Conservation (phyloP, 2,888 invertebrate species). For the Trisateles emortualis region DNA sequence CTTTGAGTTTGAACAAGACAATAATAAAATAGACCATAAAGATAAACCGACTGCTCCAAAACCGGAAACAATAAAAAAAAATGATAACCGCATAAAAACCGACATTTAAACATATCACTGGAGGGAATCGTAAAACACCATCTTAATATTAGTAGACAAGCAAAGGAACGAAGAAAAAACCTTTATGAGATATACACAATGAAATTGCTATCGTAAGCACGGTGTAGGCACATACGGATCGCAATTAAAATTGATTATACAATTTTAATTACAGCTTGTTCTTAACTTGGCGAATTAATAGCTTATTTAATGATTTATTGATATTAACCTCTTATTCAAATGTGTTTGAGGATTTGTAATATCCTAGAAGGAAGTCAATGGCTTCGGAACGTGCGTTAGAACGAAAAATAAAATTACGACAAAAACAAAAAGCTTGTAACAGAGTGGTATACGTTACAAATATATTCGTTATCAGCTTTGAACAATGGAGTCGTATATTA, state of each 20-base stretch:
- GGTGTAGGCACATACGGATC: slow-evolving; percentile 17
- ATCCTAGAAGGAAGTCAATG: slow-evolving; percentile 24
- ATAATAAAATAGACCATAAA: slow-evolving; percentile 53
- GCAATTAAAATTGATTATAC: slow-evolving; percentile 42
- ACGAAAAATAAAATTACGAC: background rate
- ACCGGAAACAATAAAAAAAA: slow-evolving; percentile 54
- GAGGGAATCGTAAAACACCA: slow-evolving; percentile 48
- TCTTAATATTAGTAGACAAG: slow-evolving; percentile 37
- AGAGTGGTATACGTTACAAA: background rate
- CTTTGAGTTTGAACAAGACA: slow-evolving; percentile 36
- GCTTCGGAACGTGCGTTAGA: slow-evolving; percentile 3
- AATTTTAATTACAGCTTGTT: slow-evolving; percentile 41
- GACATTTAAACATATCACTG: slow-evolving; percentile 46
- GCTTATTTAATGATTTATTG: slow-evolving; percentile 40
- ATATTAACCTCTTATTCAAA: slow-evolving; percentile 30
- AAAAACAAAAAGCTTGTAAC: background rate
- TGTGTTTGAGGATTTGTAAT: slow-evolving; percentile 21
- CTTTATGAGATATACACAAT: slow-evolving; percentile 18
- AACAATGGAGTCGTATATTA: background rate
- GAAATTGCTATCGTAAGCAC: slow-evolving; percentile 4
- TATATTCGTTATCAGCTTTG: background rate
- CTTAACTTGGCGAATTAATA: slow-evolving; percentile 31
- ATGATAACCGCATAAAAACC: slow-evolving; percentile 50
- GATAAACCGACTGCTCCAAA: slow-evolving; percentile 44
- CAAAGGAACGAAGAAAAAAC: slow-evolving; percentile 25